A percentile compares a stretch with the other conserved stretches of the same genome.
These are phyloP conservation scores for Apistogramma diplotaenia DNA, from an alignment of 2,113 vertebrate genomes.

Conservation along the genomic window DNA sequence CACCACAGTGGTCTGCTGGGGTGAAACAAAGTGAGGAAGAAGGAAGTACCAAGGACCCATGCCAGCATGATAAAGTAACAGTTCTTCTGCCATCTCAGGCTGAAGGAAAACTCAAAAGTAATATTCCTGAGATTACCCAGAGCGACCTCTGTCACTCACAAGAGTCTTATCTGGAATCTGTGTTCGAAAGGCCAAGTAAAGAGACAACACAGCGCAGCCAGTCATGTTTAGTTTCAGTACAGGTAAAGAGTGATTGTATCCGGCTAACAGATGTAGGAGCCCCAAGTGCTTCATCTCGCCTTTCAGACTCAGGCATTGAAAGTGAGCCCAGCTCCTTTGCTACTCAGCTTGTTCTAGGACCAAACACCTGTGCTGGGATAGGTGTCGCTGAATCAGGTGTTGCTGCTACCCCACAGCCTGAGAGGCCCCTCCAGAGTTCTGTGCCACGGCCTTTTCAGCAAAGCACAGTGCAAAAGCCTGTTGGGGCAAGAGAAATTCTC, in stretches of 20 bases:
- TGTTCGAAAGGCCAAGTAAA: constrained; percentile 46
- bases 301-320: constrained; percentile 96
- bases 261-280: constrained; percentile 79
- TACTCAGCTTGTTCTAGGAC: constrained; percentile 80
- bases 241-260: constrained; percentile 78
- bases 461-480: constrained; percentile 77
- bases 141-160: constrained; percentile 47
- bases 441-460: constrained; percentile 78
- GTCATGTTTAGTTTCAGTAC: constrained; percentile 28
- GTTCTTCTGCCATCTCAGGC: constrained; percentile 76
- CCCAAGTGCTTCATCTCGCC: constrained; percentile 85
- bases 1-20: constrained; percentile 42
- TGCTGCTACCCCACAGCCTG: constrained; percentile 66
- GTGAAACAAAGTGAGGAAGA: constrained; percentile 72
- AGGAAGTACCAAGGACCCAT: constrained; percentile 77
- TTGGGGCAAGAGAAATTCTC: constrained; percentile 76
- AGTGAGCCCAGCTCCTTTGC: constrained; percentile 94
- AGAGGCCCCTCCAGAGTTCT: constrained; percentile 76
- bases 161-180: constrained; percentile 31
- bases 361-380: constrained; percentile 67
- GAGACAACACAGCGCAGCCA: constrained; percentile 16
- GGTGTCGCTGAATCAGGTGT: constrained; percentile 69
- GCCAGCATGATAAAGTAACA: constrained; percentile 81
- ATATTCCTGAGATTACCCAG: constrained; percentile 58
- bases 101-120: constrained; percentile 51